These are phyloP conservation scores for Scaptomyza cyrtandrae DNA, from an alignment of 2,888 invertebrate species.

Conservation along the genomic window DNA sequence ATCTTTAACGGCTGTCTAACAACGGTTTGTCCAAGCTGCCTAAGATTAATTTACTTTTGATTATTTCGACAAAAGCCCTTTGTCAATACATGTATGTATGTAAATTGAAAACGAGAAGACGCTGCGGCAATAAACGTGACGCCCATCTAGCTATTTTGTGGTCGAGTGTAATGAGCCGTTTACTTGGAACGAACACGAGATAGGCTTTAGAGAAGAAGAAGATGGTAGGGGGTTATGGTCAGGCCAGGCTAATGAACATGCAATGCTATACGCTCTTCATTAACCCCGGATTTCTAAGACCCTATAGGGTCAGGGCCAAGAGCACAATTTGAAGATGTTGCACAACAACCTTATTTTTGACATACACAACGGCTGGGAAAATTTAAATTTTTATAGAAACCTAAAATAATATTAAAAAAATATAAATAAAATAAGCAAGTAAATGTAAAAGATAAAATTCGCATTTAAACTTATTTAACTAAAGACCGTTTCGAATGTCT, in stretches of 20 bases:
- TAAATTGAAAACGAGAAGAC: slow-evolving; percentile 12
- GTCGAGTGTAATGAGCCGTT: slow-evolving; percentile 68
- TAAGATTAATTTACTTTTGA: slow-evolving; percentile 67
- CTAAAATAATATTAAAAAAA: neutral
- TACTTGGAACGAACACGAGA: slow-evolving; percentile 40
- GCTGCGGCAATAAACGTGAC: slow-evolving; percentile 52
- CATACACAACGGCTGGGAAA: slow-evolving; percentile 27
- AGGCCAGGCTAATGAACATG: slow-evolving; percentile 57
- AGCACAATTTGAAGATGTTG: slow-evolving; percentile 40
- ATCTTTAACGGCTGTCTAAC: slow-evolving; percentile 33
- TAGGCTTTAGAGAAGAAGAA: neutral
- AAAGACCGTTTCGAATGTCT: neutral
- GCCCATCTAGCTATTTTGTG: slow-evolving; percentile 62
- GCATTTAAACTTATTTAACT: neutral
- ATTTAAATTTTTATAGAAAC: slow-evolving; percentile 3
- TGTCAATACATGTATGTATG: slow-evolving; percentile 44
- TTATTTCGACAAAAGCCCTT: slow-evolving; percentile 58
- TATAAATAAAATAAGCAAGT: neutral
- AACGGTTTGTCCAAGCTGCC: slow-evolving; percentile 42
- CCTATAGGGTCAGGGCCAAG: slow-evolving; percentile 32
- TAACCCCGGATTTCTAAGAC: slow-evolving; percentile 22
- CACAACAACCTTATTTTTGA: slow-evolving; percentile 30
- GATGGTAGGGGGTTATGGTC: slow-evolving; percentile 1
- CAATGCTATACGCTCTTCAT: slow-evolving; percentile 45
- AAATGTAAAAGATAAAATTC: neutral